Percentiles rank a stretch among this genome's conserved stretches.
Evolutionary conservation across 2,888 invertebrate species (phyloP).

Genomic region (Hofmannophila pseudospretella): DNA sequence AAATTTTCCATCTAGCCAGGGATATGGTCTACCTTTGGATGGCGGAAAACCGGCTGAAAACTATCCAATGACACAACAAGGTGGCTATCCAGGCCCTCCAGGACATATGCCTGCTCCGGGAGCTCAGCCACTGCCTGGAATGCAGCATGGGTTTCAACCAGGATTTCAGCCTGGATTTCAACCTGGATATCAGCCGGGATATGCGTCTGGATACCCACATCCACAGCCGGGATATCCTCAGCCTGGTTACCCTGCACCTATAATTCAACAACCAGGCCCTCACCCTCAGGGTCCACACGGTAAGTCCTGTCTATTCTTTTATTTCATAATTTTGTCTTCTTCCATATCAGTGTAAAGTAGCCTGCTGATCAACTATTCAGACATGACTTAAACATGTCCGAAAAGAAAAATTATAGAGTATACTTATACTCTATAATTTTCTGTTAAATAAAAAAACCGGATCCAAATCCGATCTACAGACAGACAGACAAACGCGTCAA

Average conservation of each 20-base stretch:
- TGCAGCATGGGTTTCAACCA: conserved; percentile 52
- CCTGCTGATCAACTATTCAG: too few relatives aligned
- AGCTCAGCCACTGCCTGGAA: conserved; percentile 54
- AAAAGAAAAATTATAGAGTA: too few relatives aligned
- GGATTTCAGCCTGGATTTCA: conserved; percentile 22
- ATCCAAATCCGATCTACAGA: too few relatives aligned
- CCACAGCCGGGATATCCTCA: conserved; percentile 29
- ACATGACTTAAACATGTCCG: too few relatives aligned
- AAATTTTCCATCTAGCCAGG: conserved; percentile 62
- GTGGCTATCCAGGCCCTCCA: conserved; percentile 46
- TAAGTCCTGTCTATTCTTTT: too few relatives aligned
- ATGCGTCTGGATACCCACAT: conserved; percentile 26
- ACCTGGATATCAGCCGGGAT: conserved; percentile 44
- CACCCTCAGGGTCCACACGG: conserved; percentile 15
- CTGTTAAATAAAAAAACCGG: too few relatives aligned
- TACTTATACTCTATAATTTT: too few relatives aligned
- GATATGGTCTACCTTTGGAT: conserved; percentile 59
- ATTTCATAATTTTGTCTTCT: too few relatives aligned
- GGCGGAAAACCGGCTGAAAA: conserved; percentile 37
- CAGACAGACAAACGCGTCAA: too few relatives aligned
- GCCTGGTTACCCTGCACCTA: conserved; percentile 37
- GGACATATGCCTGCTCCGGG: conserved; percentile 5
- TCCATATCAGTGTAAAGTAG: too few relatives aligned
- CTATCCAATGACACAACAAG: conserved; percentile 46
- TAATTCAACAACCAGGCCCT: conserved; percentile 39